These are phyloP conservation scores for Sardina pilchardus DNA, from an alignment of 2,113 vertebrate species.

Conservation along the genomic window DNA sequence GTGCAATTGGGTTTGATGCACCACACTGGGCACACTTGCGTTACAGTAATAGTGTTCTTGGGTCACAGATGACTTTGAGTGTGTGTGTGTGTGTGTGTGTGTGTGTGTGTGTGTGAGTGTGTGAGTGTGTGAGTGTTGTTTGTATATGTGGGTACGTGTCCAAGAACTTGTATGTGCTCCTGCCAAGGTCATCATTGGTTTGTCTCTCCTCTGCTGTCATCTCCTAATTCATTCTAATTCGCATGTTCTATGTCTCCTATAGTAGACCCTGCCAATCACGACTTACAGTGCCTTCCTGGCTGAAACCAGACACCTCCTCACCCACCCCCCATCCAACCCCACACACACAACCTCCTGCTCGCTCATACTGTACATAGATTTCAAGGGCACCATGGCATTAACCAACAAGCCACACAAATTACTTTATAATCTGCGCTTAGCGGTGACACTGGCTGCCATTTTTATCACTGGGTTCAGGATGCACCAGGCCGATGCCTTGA, in stretches of 20 bases:
- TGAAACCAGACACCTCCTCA: background rate
- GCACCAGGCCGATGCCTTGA: background rate
- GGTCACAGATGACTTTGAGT: background rate
- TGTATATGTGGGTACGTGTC: background rate
- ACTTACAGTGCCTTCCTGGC: background rate
- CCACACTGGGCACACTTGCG: background rate
- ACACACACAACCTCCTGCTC: background rate
- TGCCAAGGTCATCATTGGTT: background rate
- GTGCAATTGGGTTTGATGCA: background rate
- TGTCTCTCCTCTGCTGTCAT: background rate
- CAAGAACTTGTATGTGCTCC: background rate
- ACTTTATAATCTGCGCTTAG: conserved; percentile 1
- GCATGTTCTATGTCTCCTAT: background rate
- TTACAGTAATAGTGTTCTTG: background rate
- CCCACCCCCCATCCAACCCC: background rate
- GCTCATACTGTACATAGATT: background rate
- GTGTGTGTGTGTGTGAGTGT: conserved; percentile 25
- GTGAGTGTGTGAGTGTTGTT: conserved; percentile 11
- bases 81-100: conserved; percentile 26
- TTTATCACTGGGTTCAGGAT: too few species aligned
- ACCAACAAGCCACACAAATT: background rate
- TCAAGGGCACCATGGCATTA: background rate
- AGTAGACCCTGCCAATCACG: background rate
- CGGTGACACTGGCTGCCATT: background rate
- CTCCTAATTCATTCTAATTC: conserved; percentile 4